A percentile compares a stretch with the other conserved stretches of the same genome.
These are phyloP conservation scores for Cyanoramphus novaezelandiae DNA, from an alignment of 2,113 vertebrate species.

Conservation along the genomic window DNA sequence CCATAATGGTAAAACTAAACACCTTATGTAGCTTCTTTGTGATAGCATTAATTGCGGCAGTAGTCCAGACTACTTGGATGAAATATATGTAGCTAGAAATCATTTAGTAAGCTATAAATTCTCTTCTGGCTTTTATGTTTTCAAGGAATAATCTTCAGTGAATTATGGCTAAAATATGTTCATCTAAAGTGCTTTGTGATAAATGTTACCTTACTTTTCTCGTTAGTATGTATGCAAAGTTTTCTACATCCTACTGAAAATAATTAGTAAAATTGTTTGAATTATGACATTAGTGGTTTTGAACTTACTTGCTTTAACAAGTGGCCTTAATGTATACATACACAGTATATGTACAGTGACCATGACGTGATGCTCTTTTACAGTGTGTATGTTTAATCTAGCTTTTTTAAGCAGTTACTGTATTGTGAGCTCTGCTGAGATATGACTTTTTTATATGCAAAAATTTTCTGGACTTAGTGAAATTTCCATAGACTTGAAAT, in stretches of 20 bases:
- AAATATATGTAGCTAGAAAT: neutral
- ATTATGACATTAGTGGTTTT: neutral
- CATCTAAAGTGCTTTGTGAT: neutral
- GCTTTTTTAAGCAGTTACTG: neutral
- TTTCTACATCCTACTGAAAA: neutral
- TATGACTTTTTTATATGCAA: neutral
- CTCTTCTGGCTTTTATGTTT: neutral
- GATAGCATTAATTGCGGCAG: neutral
- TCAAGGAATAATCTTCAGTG: neutral
- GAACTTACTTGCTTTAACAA: neutral
- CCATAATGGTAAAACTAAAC: neutral
- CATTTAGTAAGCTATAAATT: neutral
- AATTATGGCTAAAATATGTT: neutral
- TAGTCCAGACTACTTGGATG: neutral
- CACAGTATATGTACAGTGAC: neutral
- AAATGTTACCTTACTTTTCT: neutral
- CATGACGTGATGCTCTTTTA: neutral
- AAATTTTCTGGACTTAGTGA: neutral
- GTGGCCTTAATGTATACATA: neutral
- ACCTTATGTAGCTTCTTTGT: neutral
- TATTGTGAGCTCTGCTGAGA: neutral
- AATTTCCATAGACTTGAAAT: neutral
- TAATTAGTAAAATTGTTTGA: neutral
- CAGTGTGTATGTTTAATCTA: neutral
- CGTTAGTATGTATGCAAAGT: neutral